Evolutionary conservation across 2,113 vertebrate genomes (phyloP), one percentile per base, ranked within the genome.

Genomic region (Silurus glanis): DNA sequence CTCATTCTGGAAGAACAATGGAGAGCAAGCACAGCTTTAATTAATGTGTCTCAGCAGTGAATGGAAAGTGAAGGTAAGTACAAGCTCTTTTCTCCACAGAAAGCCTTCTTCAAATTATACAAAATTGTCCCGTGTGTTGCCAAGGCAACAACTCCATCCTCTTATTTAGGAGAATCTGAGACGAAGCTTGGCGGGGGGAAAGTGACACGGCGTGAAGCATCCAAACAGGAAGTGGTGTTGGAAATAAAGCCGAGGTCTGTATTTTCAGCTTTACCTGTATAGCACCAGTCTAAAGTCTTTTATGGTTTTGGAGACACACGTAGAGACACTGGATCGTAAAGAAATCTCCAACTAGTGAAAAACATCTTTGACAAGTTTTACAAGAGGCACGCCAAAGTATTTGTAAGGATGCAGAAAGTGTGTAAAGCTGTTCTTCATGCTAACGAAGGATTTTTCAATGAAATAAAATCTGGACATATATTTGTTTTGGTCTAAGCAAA

Each of bases 71-170:
- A 62, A 90, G 67, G 84, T 85, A 81, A 88, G 80, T 49, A 64
- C 66, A 37, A 84, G 87, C 91, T 90, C 87, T 71, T 62, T 88
- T 58, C 71, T 92, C 89, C 90, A 90, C 84, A 61, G 83, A 83
- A 92, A 91, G 87, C 88, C 84, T 88, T 86, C 19, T 64, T 88
- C 90, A 93, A 94, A 95, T 94, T 90, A 92, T 88, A 91, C 90
- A 92, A 94, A 94, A 94, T 94, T 93, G 92, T 91, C 93, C 90
- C 10, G 51, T 67, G 12, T 90, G 93, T 95, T 95, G 91, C 93
- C 95, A 88, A 88, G 94, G 93, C 91, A 95, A 96, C 95, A 92
- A 91, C 91, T 88, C 94, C 89, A 95, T 91, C 94, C 93, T 90
- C 88, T 92, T 92, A 95, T 95, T 94, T 94, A 82, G 82, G 87